A percentile compares a stretch with the other conserved stretches of the same genome.
Conservation (phyloP, 2,113 vertebrate genomes). For the Tychaedon coryphoeus region DNA sequence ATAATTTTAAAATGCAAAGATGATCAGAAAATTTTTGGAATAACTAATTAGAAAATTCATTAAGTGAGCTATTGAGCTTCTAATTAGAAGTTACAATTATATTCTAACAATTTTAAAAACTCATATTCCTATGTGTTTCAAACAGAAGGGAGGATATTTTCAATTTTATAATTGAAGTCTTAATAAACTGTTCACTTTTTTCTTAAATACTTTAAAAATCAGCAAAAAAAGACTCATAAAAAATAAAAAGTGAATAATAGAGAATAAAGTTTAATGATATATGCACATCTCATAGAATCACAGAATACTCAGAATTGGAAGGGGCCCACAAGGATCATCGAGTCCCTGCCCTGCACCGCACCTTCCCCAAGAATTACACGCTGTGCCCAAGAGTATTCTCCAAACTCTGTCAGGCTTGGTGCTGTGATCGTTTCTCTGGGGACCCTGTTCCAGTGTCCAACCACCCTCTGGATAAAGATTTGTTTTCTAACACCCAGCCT, state of each 20-base stretch:
- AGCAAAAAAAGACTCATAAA: neutral
- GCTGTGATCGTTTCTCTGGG: no score
- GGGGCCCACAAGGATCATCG: rapidly evolving
- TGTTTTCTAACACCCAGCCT: no score
- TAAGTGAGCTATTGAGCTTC: neutral
- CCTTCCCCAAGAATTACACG: neutral
- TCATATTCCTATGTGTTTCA: neutral
- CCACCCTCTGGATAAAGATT: neutral
- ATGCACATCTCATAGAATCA: neutral
- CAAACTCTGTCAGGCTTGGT: neutral
- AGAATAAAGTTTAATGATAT: neutral
- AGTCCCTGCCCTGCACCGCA: neutral
- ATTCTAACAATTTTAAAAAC: neutral
- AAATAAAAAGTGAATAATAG: neutral
- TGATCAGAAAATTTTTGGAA: neutral
- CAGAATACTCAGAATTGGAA: neutral
- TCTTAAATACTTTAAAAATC: neutral
- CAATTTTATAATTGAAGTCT: neutral
- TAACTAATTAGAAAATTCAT: neutral
- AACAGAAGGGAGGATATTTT: neutral
- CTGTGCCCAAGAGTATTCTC: neutral
- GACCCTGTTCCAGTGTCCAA: neutral
- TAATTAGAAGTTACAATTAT: neutral
- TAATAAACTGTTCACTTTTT: neutral
- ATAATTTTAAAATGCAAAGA: neutral